phyloP scores from a whole-genome alignment of 2,888 invertebrate species.

The Aphelenchoides bicaudatus region DNA sequence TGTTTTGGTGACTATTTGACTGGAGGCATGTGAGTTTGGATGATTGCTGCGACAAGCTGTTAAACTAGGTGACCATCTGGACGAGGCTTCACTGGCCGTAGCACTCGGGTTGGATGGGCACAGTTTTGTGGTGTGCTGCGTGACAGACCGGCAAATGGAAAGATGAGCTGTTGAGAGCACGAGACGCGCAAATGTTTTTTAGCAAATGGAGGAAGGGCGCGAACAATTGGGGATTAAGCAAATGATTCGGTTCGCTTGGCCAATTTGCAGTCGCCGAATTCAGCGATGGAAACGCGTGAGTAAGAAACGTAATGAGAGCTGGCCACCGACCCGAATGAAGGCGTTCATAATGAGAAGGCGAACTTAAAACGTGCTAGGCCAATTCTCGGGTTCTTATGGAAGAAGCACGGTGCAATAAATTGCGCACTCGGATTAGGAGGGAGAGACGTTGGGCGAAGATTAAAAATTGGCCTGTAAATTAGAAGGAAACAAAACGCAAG shows the following conservation, averaged over 20 bases:
- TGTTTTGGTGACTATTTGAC: too few relatives aligned
- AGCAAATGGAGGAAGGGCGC: background rate
- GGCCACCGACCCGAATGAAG: slow-evolving; percentile 3
- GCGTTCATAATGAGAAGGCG: background rate
- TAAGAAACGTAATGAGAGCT: background rate
- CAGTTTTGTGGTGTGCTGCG: background rate
- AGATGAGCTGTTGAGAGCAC: too few relatives aligned
- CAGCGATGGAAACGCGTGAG: background rate
- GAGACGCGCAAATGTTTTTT: too few relatives aligned
- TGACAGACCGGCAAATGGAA: too few relatives aligned
- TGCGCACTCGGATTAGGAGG: too few relatives aligned
- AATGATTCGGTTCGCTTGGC: too few relatives aligned
- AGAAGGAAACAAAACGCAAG: too few relatives aligned
- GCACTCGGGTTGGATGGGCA: background rate
- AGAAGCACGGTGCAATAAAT: background rate
- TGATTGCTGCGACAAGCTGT: background rate
- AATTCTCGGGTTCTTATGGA: background rate
- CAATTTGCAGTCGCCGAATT: too few relatives aligned
- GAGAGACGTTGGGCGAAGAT: too few relatives aligned
- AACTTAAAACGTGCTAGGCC: background rate
- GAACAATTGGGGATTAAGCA: slow-evolving; percentile 2
- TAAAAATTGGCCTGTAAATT: too few relatives aligned
- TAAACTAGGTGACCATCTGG: slow-evolving; percentile 9
- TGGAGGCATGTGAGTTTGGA: too few relatives aligned
- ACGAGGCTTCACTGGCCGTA: background rate